Evolutionary conservation across 2,888 invertebrate species (phyloP).

Genomic region (Drosophila pegasa): DNA sequence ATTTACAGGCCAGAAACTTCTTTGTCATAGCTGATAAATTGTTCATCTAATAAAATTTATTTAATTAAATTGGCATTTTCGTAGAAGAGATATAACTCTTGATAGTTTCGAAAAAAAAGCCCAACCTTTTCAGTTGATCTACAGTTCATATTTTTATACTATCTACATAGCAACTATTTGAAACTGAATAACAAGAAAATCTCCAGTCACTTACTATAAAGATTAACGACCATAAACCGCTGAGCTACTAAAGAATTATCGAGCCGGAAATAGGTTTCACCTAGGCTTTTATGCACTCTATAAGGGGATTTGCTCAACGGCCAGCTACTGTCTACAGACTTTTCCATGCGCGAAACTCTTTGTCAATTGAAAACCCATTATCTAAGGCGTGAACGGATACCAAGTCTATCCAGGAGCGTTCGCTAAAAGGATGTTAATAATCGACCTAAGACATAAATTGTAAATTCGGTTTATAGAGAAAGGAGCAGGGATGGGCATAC

Average conservation of each 20-base stretch:
- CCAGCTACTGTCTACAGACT: slow-evolving; percentile 11
- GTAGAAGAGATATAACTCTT: too few species aligned
- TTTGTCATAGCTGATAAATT: too few species aligned
- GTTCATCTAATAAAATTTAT: too few species aligned
- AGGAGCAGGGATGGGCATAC: slow-evolving; percentile 20
- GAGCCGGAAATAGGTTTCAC: slow-evolving; percentile 22
- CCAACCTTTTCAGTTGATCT: neutral
- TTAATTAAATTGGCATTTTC: too few species aligned
- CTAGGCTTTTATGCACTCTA: neutral
- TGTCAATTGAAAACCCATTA: neutral
- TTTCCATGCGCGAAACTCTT: slow-evolving; percentile 10
- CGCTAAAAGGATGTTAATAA: slow-evolving; percentile 67
- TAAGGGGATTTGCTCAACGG: slow-evolving; percentile 12
- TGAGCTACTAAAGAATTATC: neutral
- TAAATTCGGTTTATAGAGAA: slow-evolving; percentile 48
- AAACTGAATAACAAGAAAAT: neutral
- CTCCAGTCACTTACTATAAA: neutral
- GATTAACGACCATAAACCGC: neutral
- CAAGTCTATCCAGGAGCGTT: slow-evolving; percentile 9
- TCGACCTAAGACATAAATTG: slow-evolving; percentile 44
- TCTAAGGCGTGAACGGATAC: slow-evolving; percentile 33
- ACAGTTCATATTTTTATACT: neutral
- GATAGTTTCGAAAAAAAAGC: too few species aligned
- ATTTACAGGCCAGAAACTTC: too few species aligned
- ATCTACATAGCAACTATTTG: neutral